Conservation (phyloP, 2,113 vertebrate genomes). For the Actenoides hombroni region DNA sequence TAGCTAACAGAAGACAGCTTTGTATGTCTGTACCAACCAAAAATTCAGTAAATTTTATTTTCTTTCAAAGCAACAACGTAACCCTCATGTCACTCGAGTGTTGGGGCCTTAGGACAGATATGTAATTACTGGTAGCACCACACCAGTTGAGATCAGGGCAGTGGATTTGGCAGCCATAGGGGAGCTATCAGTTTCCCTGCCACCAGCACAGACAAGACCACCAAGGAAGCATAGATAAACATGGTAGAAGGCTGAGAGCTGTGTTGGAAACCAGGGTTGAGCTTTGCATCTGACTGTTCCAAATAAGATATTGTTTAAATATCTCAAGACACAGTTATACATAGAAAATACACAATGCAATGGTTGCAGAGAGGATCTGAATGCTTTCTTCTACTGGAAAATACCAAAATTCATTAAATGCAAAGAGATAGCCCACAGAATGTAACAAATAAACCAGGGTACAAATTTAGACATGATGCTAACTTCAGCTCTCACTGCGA, state of each 20-base stretch:
- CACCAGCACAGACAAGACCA: slow-evolving; percentile 47
- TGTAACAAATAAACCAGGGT: background rate
- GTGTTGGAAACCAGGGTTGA: background rate
- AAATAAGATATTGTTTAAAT: slow-evolving; percentile 3
- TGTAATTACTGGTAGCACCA: background rate
- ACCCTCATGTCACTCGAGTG: background rate
- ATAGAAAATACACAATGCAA: background rate
- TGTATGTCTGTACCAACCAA: background rate
- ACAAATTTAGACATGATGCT: background rate
- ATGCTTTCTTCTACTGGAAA: background rate
- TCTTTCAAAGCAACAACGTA: slow-evolving; percentile 45
- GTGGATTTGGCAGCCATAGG: slow-evolving; percentile 28
- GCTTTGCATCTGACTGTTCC: background rate
- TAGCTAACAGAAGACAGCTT: background rate
- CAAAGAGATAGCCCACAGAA: background rate
- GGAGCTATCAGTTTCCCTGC: slow-evolving; percentile 3
- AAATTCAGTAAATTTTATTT: background rate
- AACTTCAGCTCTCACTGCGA: background rate
- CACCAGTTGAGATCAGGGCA: background rate
- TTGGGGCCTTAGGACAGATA: background rate
- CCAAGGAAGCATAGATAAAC: slow-evolving; percentile 55
- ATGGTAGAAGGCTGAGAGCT: slow-evolving; percentile 6
- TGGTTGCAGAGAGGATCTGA: background rate
- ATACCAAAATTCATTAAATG: background rate
- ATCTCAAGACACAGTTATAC: background rate